phyloP scores from a whole-genome alignment of 2,888 invertebrate genomes.

The Xanthia icteritia region DNA sequence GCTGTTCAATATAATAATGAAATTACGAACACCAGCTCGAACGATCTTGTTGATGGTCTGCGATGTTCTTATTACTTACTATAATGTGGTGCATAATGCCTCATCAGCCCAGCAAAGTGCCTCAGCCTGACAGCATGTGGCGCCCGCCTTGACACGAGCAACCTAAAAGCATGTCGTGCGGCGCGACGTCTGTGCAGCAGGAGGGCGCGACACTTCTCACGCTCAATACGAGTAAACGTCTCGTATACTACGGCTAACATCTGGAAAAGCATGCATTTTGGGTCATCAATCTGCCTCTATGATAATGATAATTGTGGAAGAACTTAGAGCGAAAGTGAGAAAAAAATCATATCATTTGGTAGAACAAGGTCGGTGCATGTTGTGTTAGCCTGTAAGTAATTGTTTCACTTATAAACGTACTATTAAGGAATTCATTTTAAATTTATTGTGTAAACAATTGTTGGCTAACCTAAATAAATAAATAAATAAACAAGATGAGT shows the following conservation, averaged over 20 bases:
- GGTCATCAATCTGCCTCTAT: background rate
- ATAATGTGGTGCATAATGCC: constrained; percentile 94
- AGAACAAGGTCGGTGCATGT: too few relatives aligned
- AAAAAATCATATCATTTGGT: too few relatives aligned
- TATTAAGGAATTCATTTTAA: too few relatives aligned
- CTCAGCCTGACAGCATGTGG: constrained; percentile 92
- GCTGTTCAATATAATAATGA: background rate
- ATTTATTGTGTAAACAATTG: too few relatives aligned
- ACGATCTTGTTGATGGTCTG: background rate
- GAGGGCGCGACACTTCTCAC: constrained; percentile 95
- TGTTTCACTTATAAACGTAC: too few relatives aligned
- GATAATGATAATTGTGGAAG: too few relatives aligned
- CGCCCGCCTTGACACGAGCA: constrained; percentile 94
- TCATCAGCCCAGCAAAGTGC: constrained; percentile 95
- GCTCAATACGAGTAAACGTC: constrained; percentile 96
- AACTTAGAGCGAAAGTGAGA: too few relatives aligned
- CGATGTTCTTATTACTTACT: constrained; percentile 64
- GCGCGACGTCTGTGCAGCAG: constrained; percentile 95
- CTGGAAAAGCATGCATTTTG: constrained; percentile 78
- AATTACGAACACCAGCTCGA: background rate
- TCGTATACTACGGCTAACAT: constrained; percentile 98
- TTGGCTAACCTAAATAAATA: too few relatives aligned
- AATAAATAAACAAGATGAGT: too few relatives aligned
- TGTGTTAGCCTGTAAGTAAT: too few relatives aligned
- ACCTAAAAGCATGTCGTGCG: constrained; percentile 94